These are phyloP conservation scores for Urosaurus nigricauda DNA, from an alignment of 2,797 vertebrate genomes.

Conservation along the genomic window DNA sequence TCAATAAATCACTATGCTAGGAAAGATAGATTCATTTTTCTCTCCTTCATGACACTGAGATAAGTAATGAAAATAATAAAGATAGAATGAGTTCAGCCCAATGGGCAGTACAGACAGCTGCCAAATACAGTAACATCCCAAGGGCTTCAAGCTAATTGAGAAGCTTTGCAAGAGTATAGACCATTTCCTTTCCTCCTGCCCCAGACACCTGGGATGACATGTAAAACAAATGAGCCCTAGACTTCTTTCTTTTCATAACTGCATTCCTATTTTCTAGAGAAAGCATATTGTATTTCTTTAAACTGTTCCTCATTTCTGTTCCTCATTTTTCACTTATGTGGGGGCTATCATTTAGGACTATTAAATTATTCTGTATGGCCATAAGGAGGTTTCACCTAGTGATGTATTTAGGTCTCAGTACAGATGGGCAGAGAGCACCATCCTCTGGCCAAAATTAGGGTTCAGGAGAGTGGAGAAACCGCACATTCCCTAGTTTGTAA, in stretches of 20 bases:
- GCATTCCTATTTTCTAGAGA: not conserved
- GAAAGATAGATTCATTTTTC: constrained; percentile 13
- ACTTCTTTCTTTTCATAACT: not conserved
- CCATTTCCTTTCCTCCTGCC: not conserved
- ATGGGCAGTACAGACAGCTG: not conserved
- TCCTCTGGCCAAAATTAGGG: no score
- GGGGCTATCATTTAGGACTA: not conserved
- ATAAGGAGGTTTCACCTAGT: not conserved
- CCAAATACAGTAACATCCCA: not conserved
- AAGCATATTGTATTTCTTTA: not conserved
- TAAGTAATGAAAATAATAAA: not conserved
- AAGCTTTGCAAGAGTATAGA: not conserved
- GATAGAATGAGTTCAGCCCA: not conserved
- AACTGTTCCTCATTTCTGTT: not conserved
- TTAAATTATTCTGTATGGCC: not conserved
- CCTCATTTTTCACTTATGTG: not conserved
- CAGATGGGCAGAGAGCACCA: no score
- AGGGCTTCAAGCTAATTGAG: not conserved
- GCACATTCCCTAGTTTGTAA: no score
- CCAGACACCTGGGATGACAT: not conserved
- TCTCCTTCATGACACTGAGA: not conserved
- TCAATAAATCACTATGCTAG: not conserved
- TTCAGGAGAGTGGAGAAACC: no score
- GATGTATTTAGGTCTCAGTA: no score
- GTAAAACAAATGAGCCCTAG: not conserved